A percentile compares a stretch with the other conserved stretches of the same genome.
phyloP scores from a whole-genome alignment of 2,888 invertebrate species.

The Aquatica leii region DNA sequence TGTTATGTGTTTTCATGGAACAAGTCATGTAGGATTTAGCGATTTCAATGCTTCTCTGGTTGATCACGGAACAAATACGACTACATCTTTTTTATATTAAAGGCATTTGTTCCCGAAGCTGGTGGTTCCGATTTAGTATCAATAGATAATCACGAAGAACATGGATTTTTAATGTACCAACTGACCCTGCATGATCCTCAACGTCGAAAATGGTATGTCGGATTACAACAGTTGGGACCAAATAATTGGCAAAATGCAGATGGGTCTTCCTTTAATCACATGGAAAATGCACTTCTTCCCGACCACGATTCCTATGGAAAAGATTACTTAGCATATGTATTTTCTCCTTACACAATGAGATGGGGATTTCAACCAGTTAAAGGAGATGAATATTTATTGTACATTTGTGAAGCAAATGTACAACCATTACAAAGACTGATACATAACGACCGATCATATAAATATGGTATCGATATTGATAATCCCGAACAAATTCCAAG shows the following conservation, averaged over 20 bases:
- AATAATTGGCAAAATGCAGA: slow-evolving; percentile 89
- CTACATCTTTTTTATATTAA: too few species aligned
- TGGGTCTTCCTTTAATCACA: slow-evolving; percentile 76
- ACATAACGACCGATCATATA: slow-evolving; percentile 79
- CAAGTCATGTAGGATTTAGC: too few species aligned
- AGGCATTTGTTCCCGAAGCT: slow-evolving; percentile 66
- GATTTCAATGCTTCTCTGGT: too few species aligned
- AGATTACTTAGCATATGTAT: slow-evolving; percentile 83
- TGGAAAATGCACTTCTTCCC: slow-evolving; percentile 85
- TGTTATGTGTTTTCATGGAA: too few species aligned
- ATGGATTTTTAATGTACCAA: slow-evolving; percentile 84
- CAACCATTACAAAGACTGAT: slow-evolving; percentile 74
- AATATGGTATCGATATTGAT: slow-evolving; percentile 84
- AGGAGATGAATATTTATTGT: slow-evolving; percentile 79
- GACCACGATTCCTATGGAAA: slow-evolving; percentile 67
- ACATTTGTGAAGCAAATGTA: slow-evolving; percentile 90
- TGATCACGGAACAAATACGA: too few species aligned
- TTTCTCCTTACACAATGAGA: slow-evolving; percentile 72
- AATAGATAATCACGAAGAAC: slow-evolving; percentile 84
- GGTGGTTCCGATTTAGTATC: slow-evolving; percentile 79
- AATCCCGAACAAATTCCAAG: slow-evolving; percentile 83
- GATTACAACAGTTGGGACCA: slow-evolving; percentile 76
- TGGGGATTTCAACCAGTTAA: slow-evolving; percentile 87
- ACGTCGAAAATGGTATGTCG: slow-evolving; percentile 87
- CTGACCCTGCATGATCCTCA: slow-evolving; percentile 85